Base-by-base conservation (phyloP, 2,888 invertebrate species). In the Arctia plantaginis region DNA sequence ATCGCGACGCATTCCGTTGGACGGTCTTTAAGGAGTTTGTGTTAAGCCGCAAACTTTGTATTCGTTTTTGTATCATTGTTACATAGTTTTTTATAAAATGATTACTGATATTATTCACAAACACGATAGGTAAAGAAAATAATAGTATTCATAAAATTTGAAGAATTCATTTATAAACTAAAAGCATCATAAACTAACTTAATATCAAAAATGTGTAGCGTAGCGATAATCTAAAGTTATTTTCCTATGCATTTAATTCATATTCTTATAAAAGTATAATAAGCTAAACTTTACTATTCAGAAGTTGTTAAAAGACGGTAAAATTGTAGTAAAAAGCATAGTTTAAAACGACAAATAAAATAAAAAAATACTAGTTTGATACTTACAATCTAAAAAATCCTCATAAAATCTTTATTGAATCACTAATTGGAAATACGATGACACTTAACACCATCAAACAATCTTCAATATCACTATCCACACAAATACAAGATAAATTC, bases 1-100 rank as follows among this genome's bases (percentile, higher is more conserved):
- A 95, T 95, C 94, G 91, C 92, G 93, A 94, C 93, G 93, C 93
- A 94, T 95, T 95, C 94, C 93, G 87, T 89, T 90, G 89, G 83
- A 86, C 89, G 90, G 90, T 91, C 91, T 93, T 91, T 91, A 90
- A 79, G 76, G 86, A 91, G 90, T 89, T 91, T 90, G 85, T 88
- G 87, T 88, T 88, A 83, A 89, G 89, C 89, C 89, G 88, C 90
- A 75, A 76, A 80, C 84, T 82, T 80, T 71, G 75, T 79, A 79
- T 80, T 79, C 78, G 55, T 71, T 65, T 76, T 75, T 77, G 71
- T 68, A 62, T 74, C 79, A 80, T 62, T 62, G 62, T 62, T 7
- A 62, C 62, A 74, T 72, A n/a, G 18, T 76, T 78, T 78, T n/a
- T 66, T 65, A 82, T 75, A 76, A 72, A 74, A 80, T 79, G 71